Base-by-base conservation (phyloP, 92 coral and sea anemone genomes). In the Porites cylindrica region DNA sequence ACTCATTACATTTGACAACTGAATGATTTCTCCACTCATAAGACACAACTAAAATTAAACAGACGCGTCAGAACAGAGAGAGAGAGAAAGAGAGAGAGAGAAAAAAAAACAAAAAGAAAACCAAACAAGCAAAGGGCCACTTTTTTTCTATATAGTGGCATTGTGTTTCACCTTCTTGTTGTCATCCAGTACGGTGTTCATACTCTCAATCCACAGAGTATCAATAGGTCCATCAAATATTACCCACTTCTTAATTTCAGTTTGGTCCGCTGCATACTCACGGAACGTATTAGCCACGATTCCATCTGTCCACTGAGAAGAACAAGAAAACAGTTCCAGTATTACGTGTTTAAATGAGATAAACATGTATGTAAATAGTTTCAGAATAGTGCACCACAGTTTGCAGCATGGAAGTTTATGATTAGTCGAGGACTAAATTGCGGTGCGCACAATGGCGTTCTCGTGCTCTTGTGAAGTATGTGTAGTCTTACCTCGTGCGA, bases 1-100 rank as follows among this genome's bases (percentile, higher is more conserved):
- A 85, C 99, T 97, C 99, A 97, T 97, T 61, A 93, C 97, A 77
- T 97, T 97, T 23, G 99, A 97, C 69, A 97, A 83, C 91, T 97
- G 99, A 81, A 97, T 97, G 70, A 97, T 97, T 78, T 97, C 99
- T 47, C 99, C 99, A 80, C 99, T 97, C 99, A 97, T 97, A 91
- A 97, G 72, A 80, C 99, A 97, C 70, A 97, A 89, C 99, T 97
- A 89, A 72, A 38, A 47, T 72, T 60, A 76, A 66, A 47, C n/a
- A 61, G 53, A 51, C 68, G 51, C 6, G 18, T 26, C 6, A 20
- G 16, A 7, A 20, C 19, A 72, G n/a, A 11, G 17, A 24, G 24
- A 6, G 10, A 29, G 13, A 38, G 32, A 51, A 12, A 26, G 12
- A 56, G 12, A 72, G 29, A 82, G 24, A 23, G 1, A 23, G 24